Conservation (phyloP, 2,888 invertebrate species). For the Tyria jacobaeae region DNA sequence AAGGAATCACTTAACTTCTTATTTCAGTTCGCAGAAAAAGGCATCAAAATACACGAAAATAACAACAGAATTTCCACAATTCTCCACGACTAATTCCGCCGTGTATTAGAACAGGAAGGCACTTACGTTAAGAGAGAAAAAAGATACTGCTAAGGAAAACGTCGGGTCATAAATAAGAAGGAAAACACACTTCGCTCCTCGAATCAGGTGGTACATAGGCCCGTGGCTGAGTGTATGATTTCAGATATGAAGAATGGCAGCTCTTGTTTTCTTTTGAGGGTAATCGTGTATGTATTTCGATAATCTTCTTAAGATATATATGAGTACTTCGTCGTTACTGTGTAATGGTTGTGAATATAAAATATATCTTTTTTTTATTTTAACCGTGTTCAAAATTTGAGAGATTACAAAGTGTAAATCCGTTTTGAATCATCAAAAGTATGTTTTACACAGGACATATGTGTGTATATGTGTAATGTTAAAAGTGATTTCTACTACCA, state of each 20-base stretch:
- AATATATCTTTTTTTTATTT: neutral
- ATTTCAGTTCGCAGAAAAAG: neutral
- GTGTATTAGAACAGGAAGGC: constrained; percentile 49
- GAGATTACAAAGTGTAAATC: too few relatives aligned
- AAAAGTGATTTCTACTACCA: too few relatives aligned
- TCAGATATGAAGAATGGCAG: constrained; percentile 48
- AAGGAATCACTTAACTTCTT: neutral
- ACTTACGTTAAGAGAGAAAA: constrained; percentile 55
- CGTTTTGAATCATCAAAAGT: too few relatives aligned
- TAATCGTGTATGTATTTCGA: constrained; percentile 24
- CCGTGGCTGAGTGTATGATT: constrained; percentile 50
- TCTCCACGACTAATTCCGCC: constrained; percentile 60
- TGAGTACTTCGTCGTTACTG: constrained; percentile 2
- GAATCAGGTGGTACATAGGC: constrained; percentile 44
- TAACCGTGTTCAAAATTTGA: too few relatives aligned
- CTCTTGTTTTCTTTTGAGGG: constrained; percentile 32
- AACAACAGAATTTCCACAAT: constrained; percentile 57
- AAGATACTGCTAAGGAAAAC: constrained; percentile 72
- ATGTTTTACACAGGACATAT: too few relatives aligned
- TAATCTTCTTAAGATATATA: constrained; percentile 20
- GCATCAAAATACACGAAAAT: constrained; percentile 20
- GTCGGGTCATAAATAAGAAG: constrained; percentile 73
- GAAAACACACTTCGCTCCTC: constrained; percentile 64
- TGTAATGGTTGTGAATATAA: neutral
- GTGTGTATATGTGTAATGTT: too few relatives aligned